Conservation (phyloP, 2,113 vertebrate genomes). For the Chauna torquata region DNA sequence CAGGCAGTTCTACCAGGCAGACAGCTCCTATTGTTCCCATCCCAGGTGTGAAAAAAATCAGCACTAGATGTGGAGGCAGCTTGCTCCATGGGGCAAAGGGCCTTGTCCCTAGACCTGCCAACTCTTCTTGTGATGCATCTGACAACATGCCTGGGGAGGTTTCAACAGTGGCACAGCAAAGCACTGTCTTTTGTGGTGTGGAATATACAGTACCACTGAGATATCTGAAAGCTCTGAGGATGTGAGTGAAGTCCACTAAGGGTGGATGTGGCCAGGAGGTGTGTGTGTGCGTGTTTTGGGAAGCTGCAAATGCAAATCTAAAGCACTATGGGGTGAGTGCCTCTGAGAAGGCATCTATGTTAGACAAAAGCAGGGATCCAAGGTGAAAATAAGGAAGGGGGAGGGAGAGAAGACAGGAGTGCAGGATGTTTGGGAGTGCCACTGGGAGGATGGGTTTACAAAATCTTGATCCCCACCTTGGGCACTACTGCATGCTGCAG, state of each 20-base stretch:
- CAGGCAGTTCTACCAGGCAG: not conserved
- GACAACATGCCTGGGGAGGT: not conserved
- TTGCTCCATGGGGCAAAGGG: not conserved
- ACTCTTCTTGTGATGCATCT: not conserved
- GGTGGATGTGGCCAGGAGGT: not conserved
- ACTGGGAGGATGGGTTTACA: not conserved
- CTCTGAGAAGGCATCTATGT: not conserved
- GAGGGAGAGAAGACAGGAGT: not conserved
- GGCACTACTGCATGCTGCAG: not conserved
- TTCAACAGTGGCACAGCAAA: not conserved
- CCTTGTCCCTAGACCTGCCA: not conserved
- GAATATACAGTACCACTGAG: not conserved
- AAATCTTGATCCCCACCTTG: not conserved
- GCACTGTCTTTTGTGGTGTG: fast-evolving
- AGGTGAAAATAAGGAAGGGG: not conserved
- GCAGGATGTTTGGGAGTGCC: not conserved
- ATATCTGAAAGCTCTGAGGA: not conserved
- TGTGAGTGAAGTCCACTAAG: not conserved
- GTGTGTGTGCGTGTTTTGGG: not conserved
- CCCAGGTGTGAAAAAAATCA: not conserved
- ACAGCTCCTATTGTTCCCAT: not conserved
- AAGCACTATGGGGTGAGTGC: not conserved
- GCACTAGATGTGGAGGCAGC: not conserved
- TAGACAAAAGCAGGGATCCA: not conserved
- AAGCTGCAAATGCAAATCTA: not conserved